Evolutionary conservation across 2,113 vertebrate species (phyloP), one percentile per base, ranked within the genome.

Genomic region (Herpetotheres cachinnans): DNA sequence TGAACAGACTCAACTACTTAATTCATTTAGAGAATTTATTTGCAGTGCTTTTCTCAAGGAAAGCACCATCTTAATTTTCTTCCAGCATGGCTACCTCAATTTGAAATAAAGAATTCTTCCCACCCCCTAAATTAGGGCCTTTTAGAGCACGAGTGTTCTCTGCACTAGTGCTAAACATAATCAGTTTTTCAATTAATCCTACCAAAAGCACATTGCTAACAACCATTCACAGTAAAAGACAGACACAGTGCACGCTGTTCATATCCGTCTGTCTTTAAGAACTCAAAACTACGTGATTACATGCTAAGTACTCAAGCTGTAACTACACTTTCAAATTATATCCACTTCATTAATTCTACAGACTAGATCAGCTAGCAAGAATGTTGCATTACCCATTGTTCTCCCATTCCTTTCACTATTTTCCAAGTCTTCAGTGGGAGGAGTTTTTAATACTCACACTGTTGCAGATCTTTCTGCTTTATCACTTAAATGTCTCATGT

Each of bases 331-430:
- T 16, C 44, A 85, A 93, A 88, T 80, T 72, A 54, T 32, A 91
- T 54, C 34, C 74, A 85, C 70, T 94, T 93, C 65, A 91, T 82
- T 95, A 95, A 91, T 72, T 90, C 86, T 38, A 63, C 34, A 69
- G 70, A 76, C 84, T 63, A 56, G 44, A 94, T 34, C 34, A 76
- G 26, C 54, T 40, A 86, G 65, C 30, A 81, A 46, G 77, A 89
- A 85, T 36, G 29, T 24, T 70, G 16, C 40, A 30, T 52, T 76
- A 82, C 3, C 34, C 30, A 69, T 46, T 91, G 95, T 79, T 85
- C 74, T 69, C 54, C 59, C 30, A 38, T 36, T 85, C 56, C 58
- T 76, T 85, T 63, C 52, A 36, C 44, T 89, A 30, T 63, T 86
- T 93, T 79, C 13, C 34, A 61, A 69, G 49, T 25, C 56, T 85